Evolutionary conservation across 2,888 invertebrate species (phyloP), one percentile per base, ranked within the genome.

Genomic region (Apomyelois bistriatella): DNA sequence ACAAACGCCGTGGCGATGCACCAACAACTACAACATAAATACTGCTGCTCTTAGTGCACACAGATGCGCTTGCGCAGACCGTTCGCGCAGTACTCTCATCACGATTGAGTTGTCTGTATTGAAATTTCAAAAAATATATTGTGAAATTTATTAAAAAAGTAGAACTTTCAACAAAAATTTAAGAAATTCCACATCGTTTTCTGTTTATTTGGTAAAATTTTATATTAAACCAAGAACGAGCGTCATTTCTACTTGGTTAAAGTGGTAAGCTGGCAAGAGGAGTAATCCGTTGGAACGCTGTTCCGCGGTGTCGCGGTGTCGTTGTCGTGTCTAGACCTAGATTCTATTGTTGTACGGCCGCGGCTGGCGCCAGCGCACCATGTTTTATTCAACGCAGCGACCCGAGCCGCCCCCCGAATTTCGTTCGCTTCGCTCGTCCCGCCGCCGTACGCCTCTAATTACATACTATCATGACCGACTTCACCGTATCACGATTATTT

Each of bases 351-450:
- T 76, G 53, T 52, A 37, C 51, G 41, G 50, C 35, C 42, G 41
- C 32, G 64, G 72, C 68, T 72, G 82, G 79, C 82, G 82, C 83
- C 78, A 65, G 69, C 61, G 64, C 58, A 57, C 66, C 75, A 87
- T 88, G 85, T 85, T 76, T 87, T 85, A 88, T 88, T 85, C 85
- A 87, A 77, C 71, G 64, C 60, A 58, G 70, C 66, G 82, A 84
- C 85, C 85, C 74, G 79, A 73, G 77, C 83, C 82, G 79, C 82
- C 84, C 78, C 80, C 77, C 81, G 76, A 83, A 81, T 85, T 83
- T 75, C 74, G 85, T 85, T 80, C 79, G 78, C 76, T 73, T 75
- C 72, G 74, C 69, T 65, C 66, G 68, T 70, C 66, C 65, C 65
- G 62, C 65, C 65, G 62, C 58, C 71, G 70, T 73, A 72, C 77